phyloP scores from a whole-genome alignment of 2,113 vertebrate genomes.

The Orycteropus afer region DNA sequence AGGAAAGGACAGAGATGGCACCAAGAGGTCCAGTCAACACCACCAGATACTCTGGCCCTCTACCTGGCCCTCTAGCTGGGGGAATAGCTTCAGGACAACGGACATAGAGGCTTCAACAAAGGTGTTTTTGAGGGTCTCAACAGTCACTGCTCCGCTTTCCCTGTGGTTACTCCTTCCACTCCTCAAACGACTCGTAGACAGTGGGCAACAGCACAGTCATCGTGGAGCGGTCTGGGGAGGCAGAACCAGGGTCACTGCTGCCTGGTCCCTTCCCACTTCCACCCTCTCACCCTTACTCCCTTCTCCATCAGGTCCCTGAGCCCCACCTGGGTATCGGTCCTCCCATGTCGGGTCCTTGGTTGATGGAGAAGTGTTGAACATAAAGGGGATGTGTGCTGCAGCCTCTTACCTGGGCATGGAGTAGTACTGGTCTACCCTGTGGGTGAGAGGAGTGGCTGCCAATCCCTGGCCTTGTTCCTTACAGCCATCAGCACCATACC shows the following conservation, averaged over 20 bases:
- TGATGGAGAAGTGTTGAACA: slow-evolving; percentile 91
- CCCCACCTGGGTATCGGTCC: slow-evolving; percentile 90
- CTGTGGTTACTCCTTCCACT: slow-evolving; percentile 92
- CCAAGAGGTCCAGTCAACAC: background rate
- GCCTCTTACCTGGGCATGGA: slow-evolving; percentile 87
- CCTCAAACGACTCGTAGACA: slow-evolving; percentile 93
- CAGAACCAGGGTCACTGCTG: background rate
- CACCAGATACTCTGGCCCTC: background rate
- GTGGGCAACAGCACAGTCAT: slow-evolving; percentile 87
- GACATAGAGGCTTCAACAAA: slow-evolving; percentile 89
- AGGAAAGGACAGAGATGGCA: background rate
- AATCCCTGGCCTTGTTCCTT: background rate
- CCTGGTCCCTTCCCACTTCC: rapidly evolving
- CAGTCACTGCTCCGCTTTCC: slow-evolving; percentile 89
- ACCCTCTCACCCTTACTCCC: no score
- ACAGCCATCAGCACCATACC: background rate
- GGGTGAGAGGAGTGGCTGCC: background rate
- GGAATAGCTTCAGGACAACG: slow-evolving; percentile 87
- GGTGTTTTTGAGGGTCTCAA: slow-evolving; percentile 88
- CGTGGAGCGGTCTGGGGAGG: slow-evolving; percentile 89
- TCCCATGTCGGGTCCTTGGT: slow-evolving; percentile 95
- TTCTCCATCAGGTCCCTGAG: background rate
- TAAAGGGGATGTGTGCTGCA: slow-evolving; percentile 84
- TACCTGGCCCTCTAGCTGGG: slow-evolving; percentile 93
- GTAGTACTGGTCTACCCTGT: slow-evolving; percentile 83